A percentile compares a stretch with the other conserved stretches of the same genome.
Conservation (phyloP, 1,140 invertebrate genomes). For the Brachionus paranguensis region DNA sequence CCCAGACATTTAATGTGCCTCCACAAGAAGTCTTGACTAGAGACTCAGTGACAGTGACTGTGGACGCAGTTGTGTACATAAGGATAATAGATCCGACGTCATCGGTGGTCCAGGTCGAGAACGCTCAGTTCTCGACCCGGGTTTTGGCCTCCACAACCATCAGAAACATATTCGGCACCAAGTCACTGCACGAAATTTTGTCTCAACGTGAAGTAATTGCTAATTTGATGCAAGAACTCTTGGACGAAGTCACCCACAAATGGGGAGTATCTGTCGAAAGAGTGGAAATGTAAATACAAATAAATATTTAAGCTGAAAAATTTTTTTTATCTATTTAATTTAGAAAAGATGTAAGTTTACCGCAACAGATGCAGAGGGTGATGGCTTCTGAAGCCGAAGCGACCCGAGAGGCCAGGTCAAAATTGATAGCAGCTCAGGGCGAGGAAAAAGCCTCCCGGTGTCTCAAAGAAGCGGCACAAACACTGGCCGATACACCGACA, state of each 20-base stretch:
- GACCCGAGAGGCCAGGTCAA: constrained; percentile 47
- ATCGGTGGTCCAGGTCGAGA: constrained; percentile 40
- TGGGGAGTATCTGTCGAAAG: constrained; percentile 40
- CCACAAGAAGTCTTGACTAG: constrained; percentile 42
- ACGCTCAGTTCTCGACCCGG: constrained; percentile 40
- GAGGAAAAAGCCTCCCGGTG: constrained; percentile 36
- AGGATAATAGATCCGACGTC: constrained; percentile 35
- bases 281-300: constrained; percentile 37
- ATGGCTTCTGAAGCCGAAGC: constrained; percentile 51
- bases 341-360: constrained; percentile 44
- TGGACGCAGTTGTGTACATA: constrained; percentile 41
- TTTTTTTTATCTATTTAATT: not conserved
- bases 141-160: constrained; percentile 41
- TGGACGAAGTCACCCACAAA: constrained; percentile 17
- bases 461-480: constrained; percentile 22
- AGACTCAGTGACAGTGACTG: constrained; percentile 42
- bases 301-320: not conserved
- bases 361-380: constrained; percentile 46
- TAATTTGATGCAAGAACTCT: constrained; percentile 32
- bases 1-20: constrained; percentile 41
- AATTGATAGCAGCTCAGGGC: constrained; percentile 43
- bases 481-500: constrained; percentile 59
- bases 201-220: constrained; percentile 39
- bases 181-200: constrained; percentile 40
- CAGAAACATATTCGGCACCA: constrained; percentile 42